A percentile compares a stretch with the other conserved stretches of the same genome.
These are phyloP conservation scores for Drosophila koepferae DNA, from an alignment of 2,888 invertebrate species.

Conservation along the genomic window DNA sequence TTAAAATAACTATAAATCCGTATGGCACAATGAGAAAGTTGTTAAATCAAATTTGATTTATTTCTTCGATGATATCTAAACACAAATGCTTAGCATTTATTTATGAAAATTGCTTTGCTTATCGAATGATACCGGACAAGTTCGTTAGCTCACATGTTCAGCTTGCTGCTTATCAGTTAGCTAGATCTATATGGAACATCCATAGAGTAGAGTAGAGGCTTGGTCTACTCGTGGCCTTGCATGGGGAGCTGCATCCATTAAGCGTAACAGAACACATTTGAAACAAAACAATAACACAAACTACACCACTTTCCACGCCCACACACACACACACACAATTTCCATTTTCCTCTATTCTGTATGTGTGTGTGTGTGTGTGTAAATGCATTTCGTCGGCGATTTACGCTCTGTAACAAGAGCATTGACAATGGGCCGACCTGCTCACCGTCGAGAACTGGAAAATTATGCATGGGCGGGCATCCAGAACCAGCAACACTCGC, in stretches of 20 bases:
- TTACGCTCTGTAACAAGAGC: constrained; percentile 43
- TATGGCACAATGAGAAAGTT: not conserved
- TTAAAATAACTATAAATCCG: not conserved
- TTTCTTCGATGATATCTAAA: not conserved
- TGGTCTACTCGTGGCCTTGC: constrained; percentile 30
- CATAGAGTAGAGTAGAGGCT: not conserved
- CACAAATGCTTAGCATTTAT: constrained; percentile 9
- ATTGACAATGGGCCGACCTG: constrained; percentile 51
- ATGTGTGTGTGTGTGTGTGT: constrained; percentile 6
- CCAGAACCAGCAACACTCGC: constrained; percentile 31
- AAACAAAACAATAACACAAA: constrained; percentile 32
- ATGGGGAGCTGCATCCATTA: constrained; percentile 28
- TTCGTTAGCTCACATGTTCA: constrained; percentile 25
- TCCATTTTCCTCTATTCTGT: constrained; percentile 19
- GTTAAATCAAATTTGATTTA: not conserved
- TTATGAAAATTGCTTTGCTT: constrained; percentile 41
- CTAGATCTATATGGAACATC: constrained; percentile 31
- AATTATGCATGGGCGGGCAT: constrained; percentile 75
- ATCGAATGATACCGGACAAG: constrained; percentile 24
- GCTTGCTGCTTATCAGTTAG: constrained; percentile 24
- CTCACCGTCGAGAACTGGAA: constrained; percentile 40
- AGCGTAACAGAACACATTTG: constrained; percentile 34
- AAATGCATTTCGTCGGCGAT: constrained; percentile 48
- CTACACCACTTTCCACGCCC: constrained; percentile 44
- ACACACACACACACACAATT: constrained; percentile 43